phyloP scores from a whole-genome alignment of 2,888 invertebrate species.

The Nomada goodeniana region DNA sequence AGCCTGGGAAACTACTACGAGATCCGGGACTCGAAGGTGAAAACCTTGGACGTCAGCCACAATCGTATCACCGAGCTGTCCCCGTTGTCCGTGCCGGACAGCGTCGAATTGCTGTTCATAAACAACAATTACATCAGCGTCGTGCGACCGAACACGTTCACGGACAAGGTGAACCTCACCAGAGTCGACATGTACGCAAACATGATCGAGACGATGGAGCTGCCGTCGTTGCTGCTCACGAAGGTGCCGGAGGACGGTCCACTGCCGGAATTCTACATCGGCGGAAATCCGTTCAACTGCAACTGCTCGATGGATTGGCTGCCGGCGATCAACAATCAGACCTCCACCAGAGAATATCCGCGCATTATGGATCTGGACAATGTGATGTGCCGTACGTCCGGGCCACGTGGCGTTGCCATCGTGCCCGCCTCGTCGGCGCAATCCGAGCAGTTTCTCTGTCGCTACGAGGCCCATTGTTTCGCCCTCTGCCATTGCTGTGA shows the following conservation, averaged over 20 bases:
- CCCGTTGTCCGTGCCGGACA: constrained; percentile 94
- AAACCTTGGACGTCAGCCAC: constrained; percentile 95
- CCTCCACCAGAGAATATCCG: constrained; percentile 92
- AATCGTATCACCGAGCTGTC: constrained; percentile 93
- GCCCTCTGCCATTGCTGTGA: constrained; percentile 98
- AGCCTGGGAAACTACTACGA: constrained; percentile 95
- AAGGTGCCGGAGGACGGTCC: constrained; percentile 90
- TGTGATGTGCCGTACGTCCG: constrained; percentile 94
- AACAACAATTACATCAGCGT: constrained; percentile 94
- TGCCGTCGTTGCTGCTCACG: constrained; percentile 92
- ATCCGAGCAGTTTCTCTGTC: constrained; percentile 95
- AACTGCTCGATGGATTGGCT: constrained; percentile 98
- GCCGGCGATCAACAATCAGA: constrained; percentile 94
- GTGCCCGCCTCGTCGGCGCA: constrained; percentile 91
- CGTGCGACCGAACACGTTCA: constrained; percentile 94
- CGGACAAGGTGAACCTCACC: constrained; percentile 92
- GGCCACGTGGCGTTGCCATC: constrained; percentile 92
- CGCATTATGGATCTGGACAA: constrained; percentile 95
- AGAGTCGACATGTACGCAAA: constrained; percentile 96
- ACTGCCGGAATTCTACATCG: constrained; percentile 95
- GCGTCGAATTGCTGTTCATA: constrained; percentile 94
- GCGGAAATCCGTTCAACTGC: constrained; percentile 97
- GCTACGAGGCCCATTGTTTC: constrained; percentile 97
- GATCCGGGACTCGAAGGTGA: constrained; percentile 88
- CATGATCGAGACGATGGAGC: constrained; percentile 92